A percentile compares a stretch with the other conserved stretches of the same genome.
Conservation (phyloP, 2,888 invertebrate species). For the Microdon myrmicae region DNA sequence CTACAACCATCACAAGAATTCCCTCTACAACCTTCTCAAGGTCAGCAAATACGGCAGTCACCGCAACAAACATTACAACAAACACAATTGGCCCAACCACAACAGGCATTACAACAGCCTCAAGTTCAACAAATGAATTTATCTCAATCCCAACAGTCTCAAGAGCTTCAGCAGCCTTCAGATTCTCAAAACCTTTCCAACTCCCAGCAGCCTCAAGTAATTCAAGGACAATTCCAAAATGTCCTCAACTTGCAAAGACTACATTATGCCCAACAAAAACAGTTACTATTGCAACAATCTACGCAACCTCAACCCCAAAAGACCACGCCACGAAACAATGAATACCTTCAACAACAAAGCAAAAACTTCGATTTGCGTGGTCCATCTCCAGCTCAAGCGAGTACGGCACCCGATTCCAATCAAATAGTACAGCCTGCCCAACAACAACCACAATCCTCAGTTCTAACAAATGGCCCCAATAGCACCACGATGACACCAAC, state of each 20-base stretch:
- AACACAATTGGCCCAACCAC: not conserved
- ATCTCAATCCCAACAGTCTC: not conserved
- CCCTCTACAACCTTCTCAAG: too few relatives aligned
- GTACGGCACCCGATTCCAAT: constrained; percentile 69
- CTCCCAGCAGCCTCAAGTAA: constrained; percentile 45
- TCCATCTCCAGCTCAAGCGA: constrained; percentile 74
- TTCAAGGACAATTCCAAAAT: constrained; percentile 59
- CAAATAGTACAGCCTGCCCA: constrained; percentile 45
- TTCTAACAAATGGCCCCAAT: constrained; percentile 31
- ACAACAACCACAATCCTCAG: constrained; percentile 15
- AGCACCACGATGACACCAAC: constrained; percentile 12
- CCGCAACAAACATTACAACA: constrained; percentile 64
- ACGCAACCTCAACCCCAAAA: constrained; percentile 54
- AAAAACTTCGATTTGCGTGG: constrained; percentile 57
- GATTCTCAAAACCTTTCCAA: not conserved
- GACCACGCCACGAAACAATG: constrained; percentile 56
- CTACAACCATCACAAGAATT: too few relatives aligned
- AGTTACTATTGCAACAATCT: constrained; percentile 52
- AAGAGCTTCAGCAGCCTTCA: constrained; percentile 33
- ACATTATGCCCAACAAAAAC: constrained; percentile 52
- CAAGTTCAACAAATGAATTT: constrained; percentile 6
- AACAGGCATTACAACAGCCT: not conserved
- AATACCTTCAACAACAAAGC: constrained; percentile 55
- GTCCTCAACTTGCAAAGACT: constrained; percentile 58
- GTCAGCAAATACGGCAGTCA: too few relatives aligned